Percentiles rank a stretch among this genome's conserved stretches.
phyloP scores from a whole-genome alignment of 1,140 invertebrate genomes.

The Thalassaphorura encarpata region DNA sequence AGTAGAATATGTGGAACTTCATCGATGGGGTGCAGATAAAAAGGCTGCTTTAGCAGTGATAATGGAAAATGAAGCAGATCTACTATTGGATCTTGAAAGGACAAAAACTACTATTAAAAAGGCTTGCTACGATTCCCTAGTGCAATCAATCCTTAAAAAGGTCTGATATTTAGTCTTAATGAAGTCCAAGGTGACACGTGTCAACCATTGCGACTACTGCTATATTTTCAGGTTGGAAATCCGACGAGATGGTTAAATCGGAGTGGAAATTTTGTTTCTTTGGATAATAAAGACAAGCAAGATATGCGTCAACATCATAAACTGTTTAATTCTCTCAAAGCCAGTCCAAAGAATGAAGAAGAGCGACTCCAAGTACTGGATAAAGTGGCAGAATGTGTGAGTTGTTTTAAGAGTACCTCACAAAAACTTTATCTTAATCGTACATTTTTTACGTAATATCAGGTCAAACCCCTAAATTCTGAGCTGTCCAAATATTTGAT shows the following conservation, averaged over 20 bases:
- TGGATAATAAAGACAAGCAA: conserved; percentile 14
- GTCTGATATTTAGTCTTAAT: too few species aligned
- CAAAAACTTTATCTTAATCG: neutral
- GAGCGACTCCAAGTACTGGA: conserved; percentile 10
- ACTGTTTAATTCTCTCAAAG: conserved; percentile 12
- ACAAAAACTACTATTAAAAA: conserved; percentile 18
- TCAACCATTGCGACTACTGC: neutral
- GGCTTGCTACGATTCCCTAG: neutral
- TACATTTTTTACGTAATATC: neutral
- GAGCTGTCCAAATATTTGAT: conserved; percentile 9
- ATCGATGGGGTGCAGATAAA: conserved; percentile 29
- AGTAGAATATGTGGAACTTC: conserved; percentile 18
- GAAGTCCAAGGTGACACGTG: too few species aligned
- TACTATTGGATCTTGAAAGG: conserved; percentile 25
- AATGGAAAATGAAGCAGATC: conserved; percentile 25
- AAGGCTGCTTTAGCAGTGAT: conserved; percentile 26
- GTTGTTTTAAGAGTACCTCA: neutral
- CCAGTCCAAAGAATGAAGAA: neutral
- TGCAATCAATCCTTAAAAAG: conserved; percentile 16
- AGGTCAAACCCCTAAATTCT: conserved; percentile 10
- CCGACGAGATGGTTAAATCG: conserved; percentile 22
- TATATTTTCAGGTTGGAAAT: conserved; percentile 18
- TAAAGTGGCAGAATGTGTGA: conserved; percentile 4
- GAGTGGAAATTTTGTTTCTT: conserved; percentile 20
- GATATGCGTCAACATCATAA: conserved; percentile 5